A percentile compares a stretch with the other conserved stretches of the same genome.
Conservation (phyloP, 2,888 invertebrate species). For the Charanyca ferruginea region DNA sequence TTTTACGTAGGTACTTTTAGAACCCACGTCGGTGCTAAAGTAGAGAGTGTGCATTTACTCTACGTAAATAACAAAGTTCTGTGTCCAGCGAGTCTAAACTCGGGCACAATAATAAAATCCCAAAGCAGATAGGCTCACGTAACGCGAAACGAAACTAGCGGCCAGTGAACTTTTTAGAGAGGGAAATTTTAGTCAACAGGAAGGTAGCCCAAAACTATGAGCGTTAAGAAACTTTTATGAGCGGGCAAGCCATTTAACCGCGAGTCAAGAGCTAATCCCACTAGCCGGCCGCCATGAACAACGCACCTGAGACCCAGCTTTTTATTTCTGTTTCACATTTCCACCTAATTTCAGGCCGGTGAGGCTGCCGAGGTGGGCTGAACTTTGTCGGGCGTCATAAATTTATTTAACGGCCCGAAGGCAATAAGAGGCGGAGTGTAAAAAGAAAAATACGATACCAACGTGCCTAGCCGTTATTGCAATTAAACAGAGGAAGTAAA, state of each 20-base stretch:
- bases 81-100: constrained; percentile 73
- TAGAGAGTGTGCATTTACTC: constrained; percentile 63
- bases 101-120: constrained; percentile 76
- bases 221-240: constrained; percentile 90
- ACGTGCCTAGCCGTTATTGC: constrained; percentile 91
- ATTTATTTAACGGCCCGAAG: constrained; percentile 91
- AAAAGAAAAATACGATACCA: constrained; percentile 91
- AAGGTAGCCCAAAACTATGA: constrained; percentile 84
- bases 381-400: constrained; percentile 91
- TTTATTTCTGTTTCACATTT: constrained; percentile 88
- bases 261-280: constrained; percentile 88
- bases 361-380: constrained; percentile 87
- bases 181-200: constrained; percentile 82
- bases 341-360: constrained; percentile 88
- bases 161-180: constrained; percentile 78
- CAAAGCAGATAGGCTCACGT: constrained; percentile 77
- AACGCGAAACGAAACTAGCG: constrained; percentile 81
- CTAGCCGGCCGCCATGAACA: constrained; percentile 77
- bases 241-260: constrained; percentile 86
- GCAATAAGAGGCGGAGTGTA: constrained; percentile 91
- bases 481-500: constrained; percentile 91
- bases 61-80: constrained; percentile 81
- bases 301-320: constrained; percentile 88
- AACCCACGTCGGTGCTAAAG: constrained; percentile 52
- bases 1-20: constrained; percentile 20